These are phyloP conservation scores for Oncorhynchus masou DNA, from an alignment of 2,113 vertebrate genomes.

Conservation along the genomic window DNA sequence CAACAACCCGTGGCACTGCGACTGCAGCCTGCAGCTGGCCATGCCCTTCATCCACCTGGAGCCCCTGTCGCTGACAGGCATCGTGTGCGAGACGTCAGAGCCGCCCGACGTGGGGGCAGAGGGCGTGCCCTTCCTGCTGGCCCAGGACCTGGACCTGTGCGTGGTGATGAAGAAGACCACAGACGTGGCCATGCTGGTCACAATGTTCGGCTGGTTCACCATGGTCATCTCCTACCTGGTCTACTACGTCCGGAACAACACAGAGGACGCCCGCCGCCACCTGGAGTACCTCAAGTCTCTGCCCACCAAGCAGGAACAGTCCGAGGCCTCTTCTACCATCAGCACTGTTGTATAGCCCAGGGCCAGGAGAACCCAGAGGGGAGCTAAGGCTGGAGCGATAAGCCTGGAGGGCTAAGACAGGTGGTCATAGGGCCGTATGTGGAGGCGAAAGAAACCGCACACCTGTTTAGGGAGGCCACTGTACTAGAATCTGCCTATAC, in stretches of 20 bases:
- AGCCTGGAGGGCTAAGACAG: background rate
- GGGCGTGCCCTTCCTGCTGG: constrained; percentile 86
- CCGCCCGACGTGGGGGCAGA: constrained; percentile 83
- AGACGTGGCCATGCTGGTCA: constrained; percentile 94
- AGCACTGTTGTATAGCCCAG: constrained; percentile 87
- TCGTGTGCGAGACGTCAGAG: constrained; percentile 83
- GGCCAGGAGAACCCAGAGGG: background rate
- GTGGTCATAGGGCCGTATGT: background rate
- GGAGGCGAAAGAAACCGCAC: too few species aligned
- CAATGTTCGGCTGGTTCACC: constrained; percentile 97
- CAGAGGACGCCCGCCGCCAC: constrained; percentile 88
- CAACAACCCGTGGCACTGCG: constrained; percentile 92
- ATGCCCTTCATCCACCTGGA: constrained; percentile 81
- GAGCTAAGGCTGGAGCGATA: background rate
- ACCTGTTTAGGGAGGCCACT: too few species aligned
- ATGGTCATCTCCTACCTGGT: constrained; percentile 95
- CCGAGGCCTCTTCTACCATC: constrained; percentile 91
- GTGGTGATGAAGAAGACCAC: constrained; percentile 86
- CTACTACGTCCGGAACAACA: constrained; percentile 93
- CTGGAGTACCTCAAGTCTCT: constrained; percentile 91
- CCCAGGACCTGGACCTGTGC: constrained; percentile 84
- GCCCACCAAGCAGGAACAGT: constrained; percentile 81
- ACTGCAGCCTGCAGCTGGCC: constrained; percentile 91
- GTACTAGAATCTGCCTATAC: too few species aligned
- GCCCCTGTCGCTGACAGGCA: constrained; percentile 80